A percentile compares a stretch with the other conserved stretches of the same genome.
phyloP scores from a whole-genome alignment of 2,113 vertebrate species.

The Melanotaenia duboulayi region DNA sequence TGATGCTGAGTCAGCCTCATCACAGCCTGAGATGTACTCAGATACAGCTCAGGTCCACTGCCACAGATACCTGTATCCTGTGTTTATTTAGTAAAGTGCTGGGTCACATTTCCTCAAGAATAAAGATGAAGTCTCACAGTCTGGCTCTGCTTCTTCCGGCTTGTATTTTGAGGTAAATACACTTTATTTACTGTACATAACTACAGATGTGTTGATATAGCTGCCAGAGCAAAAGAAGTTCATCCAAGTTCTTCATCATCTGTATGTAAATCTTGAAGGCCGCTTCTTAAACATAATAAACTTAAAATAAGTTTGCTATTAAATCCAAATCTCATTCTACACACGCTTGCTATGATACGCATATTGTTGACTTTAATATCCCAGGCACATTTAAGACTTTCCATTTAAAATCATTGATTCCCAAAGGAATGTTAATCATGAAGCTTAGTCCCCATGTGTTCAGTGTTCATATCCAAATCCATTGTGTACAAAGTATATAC shows the following conservation, averaged over 20 bases:
- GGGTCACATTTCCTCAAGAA: conserved; percentile 52
- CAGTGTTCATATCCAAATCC: not conserved
- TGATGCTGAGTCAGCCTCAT: conserved; percentile 23
- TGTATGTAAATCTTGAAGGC: not conserved
- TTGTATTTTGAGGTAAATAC: conserved; percentile 3
- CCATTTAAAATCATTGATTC: not conserved
- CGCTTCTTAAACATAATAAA: not conserved
- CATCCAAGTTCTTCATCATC: not conserved
- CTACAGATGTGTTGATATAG: no score
- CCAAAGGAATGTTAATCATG: not conserved
- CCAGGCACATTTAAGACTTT: not conserved
- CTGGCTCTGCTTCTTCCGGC: conserved; percentile 46
- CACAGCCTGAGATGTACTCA: conserved; percentile 29
- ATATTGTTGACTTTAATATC: not conserved
- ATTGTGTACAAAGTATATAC: not conserved
- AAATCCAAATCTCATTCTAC: no score
- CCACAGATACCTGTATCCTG: conserved; percentile 44
- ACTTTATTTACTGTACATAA: not conserved
- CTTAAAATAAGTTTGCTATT: no score
- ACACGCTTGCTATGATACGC: not conserved
- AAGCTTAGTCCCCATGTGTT: not conserved
- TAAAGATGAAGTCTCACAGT: conserved; percentile 50
- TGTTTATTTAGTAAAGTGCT: conserved; percentile 53
- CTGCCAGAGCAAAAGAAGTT: not conserved
- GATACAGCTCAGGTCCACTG: no score